These are phyloP conservation scores for Hemicordylus capensis DNA, from an alignment of 2,113 vertebrate genomes.

Conservation along the genomic window DNA sequence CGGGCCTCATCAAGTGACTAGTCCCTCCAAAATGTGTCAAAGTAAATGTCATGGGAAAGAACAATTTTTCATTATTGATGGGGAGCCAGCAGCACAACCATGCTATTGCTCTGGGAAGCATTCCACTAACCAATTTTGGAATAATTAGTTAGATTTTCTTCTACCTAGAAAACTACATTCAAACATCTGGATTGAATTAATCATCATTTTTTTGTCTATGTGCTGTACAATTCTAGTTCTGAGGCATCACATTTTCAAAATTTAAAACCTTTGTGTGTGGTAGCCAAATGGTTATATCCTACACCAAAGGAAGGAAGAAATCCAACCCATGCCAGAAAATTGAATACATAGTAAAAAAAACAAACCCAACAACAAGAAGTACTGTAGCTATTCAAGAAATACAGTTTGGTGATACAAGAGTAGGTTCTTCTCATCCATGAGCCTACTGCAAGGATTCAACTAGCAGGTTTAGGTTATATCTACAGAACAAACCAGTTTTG, in stretches of 20 bases:
- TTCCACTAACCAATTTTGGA: not conserved
- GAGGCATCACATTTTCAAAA: not conserved
- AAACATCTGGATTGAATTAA: not conserved
- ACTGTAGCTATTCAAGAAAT: not conserved
- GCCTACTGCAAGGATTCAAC: not conserved
- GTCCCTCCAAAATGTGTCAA: not conserved
- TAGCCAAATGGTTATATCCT: not conserved
- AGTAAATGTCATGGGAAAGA: not conserved
- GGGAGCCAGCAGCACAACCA: not conserved
- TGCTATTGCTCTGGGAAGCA: not conserved
- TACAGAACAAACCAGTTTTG: not conserved
- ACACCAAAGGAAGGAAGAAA: not conserved
- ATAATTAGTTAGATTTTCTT: not conserved
- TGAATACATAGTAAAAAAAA: not conserved
- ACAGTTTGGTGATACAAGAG: not conserved
- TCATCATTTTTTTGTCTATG: not conserved
- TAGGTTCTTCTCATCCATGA: not conserved
- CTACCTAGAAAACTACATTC: not conserved
- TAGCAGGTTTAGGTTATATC: not conserved
- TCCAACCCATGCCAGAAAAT: not conserved
- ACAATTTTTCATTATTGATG: not conserved
- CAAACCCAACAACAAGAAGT: too few relatives aligned
- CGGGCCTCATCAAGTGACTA: not conserved
- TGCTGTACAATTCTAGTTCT: not conserved
- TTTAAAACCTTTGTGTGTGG: not conserved